A percentile compares a stretch with the other conserved stretches of the same genome.
Conservation (phyloP, 2,797 vertebrate genomes). For the Varecia variegata region DNA sequence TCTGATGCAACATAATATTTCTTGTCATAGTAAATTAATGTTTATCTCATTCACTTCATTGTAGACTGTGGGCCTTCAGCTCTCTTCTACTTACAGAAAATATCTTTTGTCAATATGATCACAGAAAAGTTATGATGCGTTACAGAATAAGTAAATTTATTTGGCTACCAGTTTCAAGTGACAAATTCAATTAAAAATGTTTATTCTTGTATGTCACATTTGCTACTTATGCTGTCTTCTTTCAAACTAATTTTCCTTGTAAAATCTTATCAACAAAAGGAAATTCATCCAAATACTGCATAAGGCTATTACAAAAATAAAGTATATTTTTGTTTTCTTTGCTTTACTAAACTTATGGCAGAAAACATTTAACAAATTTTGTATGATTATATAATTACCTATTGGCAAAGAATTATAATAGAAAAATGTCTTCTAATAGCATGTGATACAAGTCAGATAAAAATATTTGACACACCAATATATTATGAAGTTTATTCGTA, state of each 20-base stretch:
- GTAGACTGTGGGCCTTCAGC: neutral
- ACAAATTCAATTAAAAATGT: slow-evolving; percentile 52
- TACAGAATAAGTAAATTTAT: slow-evolving; percentile 39
- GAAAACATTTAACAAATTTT: slow-evolving; percentile 29
- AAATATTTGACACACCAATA: neutral
- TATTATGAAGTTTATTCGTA: slow-evolving; percentile 16
- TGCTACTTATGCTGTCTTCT: neutral
- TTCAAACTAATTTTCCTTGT: slow-evolving; percentile 21
- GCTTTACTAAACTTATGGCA: neutral
- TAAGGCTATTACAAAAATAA: slow-evolving; percentile 1
- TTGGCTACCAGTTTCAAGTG: slow-evolving; percentile 51
- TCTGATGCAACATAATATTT: neutral
- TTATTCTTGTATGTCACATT: neutral
- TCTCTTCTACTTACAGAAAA: slow-evolving; percentile 32
- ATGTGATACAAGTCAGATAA: neutral
- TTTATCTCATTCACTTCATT: slow-evolving; percentile 7
- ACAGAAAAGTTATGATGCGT: neutral
- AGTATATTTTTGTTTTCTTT: neutral
- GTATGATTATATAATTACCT: neutral
- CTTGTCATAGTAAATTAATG: slow-evolving; percentile 27
- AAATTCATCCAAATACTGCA: slow-evolving; percentile 10
- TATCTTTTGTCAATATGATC: slow-evolving; percentile 21
- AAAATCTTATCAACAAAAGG: slow-evolving; percentile 22
- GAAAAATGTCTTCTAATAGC: neutral
- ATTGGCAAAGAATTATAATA: neutral